Evolutionary conservation across 2,797 vertebrate genomes (phyloP), one percentile per base, ranked within the genome.

Genomic region (Falco novaeseelandiae): DNA sequence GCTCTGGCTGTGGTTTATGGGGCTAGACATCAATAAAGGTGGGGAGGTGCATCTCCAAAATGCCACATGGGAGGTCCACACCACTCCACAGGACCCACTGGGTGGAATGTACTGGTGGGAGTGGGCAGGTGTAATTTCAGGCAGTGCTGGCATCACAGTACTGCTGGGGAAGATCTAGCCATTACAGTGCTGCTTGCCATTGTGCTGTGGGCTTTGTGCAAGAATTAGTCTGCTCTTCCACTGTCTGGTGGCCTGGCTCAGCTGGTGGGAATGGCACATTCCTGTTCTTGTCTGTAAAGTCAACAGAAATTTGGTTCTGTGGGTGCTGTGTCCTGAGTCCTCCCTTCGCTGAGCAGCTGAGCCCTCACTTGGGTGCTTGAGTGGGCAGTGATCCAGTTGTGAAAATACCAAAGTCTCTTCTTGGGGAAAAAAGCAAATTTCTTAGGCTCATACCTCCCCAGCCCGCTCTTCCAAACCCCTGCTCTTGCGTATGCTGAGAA

Each of bases 181-280:
- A 0, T 14, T 0, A 1, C 0, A 0, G 8, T 8, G 73, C 20
- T 1, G 3, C 7, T 52, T 7, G 10, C 1, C 2, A 0, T 6
- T 15, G 71, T 2, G 65, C 38, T 3, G 12, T 2, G 55, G 51
- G 11, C 16, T 74, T 3, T 12, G 14, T 4, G 48, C 20, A 18
- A 19, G 23, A 12, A 6, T 21, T 59, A 8, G 25, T 10, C 20
- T 17, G 55, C 29, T 30, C 14, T 27, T 11, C 59, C 44, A 1
- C 4, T 0, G 0, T 1, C 30, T 9, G 32, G 15, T 4, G 46
- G 52, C 10, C 54, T 0, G 0, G 12, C 18, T 46, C 12, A 29
- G 66, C 51, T 3, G 22, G 20, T 16, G 81, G 61, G 65, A 38
- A 42, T 2, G 38, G 65, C 52, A 19, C 0, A 0, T 14, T 38